Conservation (phyloP, 2,797 vertebrate genomes). For the Ptychadena robeensis region DNA sequence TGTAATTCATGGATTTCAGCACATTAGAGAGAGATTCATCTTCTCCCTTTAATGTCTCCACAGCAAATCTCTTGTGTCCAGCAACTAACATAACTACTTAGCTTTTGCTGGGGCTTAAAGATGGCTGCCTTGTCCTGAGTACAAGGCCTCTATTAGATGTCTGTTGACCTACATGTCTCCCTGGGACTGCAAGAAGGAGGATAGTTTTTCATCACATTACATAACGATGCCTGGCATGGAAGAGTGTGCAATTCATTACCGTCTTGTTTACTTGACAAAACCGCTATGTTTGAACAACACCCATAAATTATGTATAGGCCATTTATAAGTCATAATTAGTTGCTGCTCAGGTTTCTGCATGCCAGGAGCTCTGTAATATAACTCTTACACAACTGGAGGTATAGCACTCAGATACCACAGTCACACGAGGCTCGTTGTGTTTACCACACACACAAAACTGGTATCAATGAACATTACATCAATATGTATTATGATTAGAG, state of each 20-base stretch:
- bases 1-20: constrained; percentile 9
- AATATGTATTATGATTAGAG: not conserved
- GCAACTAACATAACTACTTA: not conserved
- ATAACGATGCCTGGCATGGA: constrained; percentile 24
- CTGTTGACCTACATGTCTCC: constrained; percentile 37
- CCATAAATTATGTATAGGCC: constrained; percentile 56
- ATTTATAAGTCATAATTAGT: constrained; percentile 59
- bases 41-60: not conserved
- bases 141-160: constrained; percentile 38
- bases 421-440: not conserved
- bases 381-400: constrained; percentile 23
- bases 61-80: constrained; percentile 30
- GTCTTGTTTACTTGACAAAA: constrained; percentile 58
- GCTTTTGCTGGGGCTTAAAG: constrained; percentile 9
- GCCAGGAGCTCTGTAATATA: constrained; percentile 38
- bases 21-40: not conserved
- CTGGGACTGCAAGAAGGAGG: constrained; percentile 20
- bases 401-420: constrained; percentile 1
- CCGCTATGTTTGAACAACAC: constrained; percentile 57
- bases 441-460: not conserved
- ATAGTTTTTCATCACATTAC: constrained; percentile 53
- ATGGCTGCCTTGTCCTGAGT: not conserved
- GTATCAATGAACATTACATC: not conserved
- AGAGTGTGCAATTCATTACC: constrained; percentile 55
- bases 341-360: constrained; percentile 43